A percentile compares a stretch with the other conserved stretches of the same genome.
These are phyloP conservation scores for Phania funesta DNA, from an alignment of 2,888 invertebrate genomes.

Conservation along the genomic window DNA sequence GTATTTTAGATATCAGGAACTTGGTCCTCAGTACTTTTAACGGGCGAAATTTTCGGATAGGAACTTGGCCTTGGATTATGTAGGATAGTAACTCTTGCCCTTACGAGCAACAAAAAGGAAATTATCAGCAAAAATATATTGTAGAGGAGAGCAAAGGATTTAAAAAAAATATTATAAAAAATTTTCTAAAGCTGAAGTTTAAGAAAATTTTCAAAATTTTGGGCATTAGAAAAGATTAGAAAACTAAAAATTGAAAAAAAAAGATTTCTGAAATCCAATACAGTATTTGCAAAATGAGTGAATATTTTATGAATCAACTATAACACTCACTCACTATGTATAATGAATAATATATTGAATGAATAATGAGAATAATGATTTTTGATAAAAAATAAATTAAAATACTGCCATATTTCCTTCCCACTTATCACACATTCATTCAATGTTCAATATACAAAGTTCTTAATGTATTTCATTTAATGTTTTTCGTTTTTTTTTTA, in stretches of 20 bases:
- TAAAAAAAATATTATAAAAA: too few relatives aligned
- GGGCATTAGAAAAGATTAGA: background rate
- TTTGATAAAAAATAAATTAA: background rate
- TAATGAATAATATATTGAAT: slow-evolving; percentile 1
- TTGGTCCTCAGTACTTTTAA: too few relatives aligned
- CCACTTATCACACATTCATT: background rate
- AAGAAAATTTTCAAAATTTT: background rate
- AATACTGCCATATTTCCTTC: slow-evolving; percentile 40
- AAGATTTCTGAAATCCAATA: background rate
- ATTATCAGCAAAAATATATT: too few relatives aligned
- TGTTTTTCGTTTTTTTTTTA: slow-evolving; percentile 47
- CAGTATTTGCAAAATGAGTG: background rate
- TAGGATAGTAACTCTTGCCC: too few relatives aligned
- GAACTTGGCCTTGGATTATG: too few relatives aligned
- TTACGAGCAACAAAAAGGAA: too few relatives aligned
- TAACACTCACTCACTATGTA: too few relatives aligned
- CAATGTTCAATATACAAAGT: slow-evolving; percentile 53
- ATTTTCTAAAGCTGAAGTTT: background rate
- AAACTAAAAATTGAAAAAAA: too few relatives aligned
- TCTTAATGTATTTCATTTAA: slow-evolving; percentile 48
- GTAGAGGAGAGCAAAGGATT: too few relatives aligned
- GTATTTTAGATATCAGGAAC: too few relatives aligned
- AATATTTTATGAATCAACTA: background rate
- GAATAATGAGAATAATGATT: slow-evolving; percentile 13
- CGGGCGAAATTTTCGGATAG: too few relatives aligned